Evolutionary conservation across 1,140 invertebrate genomes (phyloP).

Genomic region (Ceratitis capitata): DNA sequence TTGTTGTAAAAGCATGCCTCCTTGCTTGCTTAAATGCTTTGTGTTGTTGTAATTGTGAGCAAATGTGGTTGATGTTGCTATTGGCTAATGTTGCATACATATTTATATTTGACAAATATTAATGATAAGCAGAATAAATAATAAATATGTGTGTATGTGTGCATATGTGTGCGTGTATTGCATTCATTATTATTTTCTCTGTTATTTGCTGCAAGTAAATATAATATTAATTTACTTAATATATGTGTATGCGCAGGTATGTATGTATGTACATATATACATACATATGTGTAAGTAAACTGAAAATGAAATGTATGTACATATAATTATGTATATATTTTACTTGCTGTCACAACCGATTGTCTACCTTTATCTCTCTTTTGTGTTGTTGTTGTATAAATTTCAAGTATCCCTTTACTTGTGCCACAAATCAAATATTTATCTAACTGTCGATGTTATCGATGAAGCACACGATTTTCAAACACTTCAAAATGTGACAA

Average conservation of each 20-base stretch:
- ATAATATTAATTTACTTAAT: conserved; percentile 1
- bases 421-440: conserved; percentile 8
- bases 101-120: neutral
- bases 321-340: too few species aligned
- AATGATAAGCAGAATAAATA: too few species aligned
- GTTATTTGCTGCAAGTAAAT: neutral
- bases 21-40: neutral
- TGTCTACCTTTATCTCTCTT: too few species aligned
- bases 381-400: neutral
- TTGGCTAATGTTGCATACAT: neutral
- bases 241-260: neutral
- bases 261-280: too few species aligned
- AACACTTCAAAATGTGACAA: neutral
- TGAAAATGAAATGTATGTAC: too few species aligned
- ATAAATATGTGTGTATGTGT: too few species aligned
- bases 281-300: too few species aligned
- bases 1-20: neutral
- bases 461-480: neutral
- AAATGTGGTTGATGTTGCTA: neutral
- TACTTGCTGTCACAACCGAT: too few species aligned
- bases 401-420: neutral
- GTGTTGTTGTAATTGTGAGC: too few species aligned
- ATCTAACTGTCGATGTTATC: neutral
- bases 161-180: neutral
- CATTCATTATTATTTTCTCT: neutral